Conservation (phyloP, 2,113 vertebrate genomes). For the Corythornis vintsioides region DNA sequence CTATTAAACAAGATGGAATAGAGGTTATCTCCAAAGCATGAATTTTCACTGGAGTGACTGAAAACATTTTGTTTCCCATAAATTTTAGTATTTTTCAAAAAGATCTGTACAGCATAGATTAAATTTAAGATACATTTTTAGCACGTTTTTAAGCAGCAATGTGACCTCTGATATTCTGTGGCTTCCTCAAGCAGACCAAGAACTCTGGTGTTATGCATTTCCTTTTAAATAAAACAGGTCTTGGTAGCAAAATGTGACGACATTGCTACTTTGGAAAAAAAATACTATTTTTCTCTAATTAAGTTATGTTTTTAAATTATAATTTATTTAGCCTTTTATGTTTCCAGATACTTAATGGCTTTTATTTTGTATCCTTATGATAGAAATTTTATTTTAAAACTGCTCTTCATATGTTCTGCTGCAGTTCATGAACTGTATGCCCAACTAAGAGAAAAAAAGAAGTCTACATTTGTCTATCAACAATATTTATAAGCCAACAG, state of each 20-base stretch:
- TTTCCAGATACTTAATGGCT: not conserved
- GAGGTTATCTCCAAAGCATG: not conserved
- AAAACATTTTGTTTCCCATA: not conserved
- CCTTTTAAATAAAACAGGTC: not conserved
- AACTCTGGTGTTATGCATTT: not conserved
- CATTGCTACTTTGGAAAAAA: not conserved
- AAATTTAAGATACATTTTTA: constrained; percentile 6
- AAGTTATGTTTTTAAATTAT: not conserved
- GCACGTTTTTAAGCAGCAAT: not conserved
- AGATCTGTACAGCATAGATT: not conserved
- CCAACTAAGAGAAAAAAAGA: constrained; percentile 52
- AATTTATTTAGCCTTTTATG: not conserved
- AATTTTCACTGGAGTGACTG: not conserved
- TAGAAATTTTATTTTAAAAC: not conserved
- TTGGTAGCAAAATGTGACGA: not conserved
- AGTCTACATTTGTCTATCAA: constrained; percentile 80
- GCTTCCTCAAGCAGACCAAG: not conserved
- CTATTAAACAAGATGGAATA: constrained; percentile 2
- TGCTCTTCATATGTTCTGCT: not conserved
- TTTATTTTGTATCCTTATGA: not conserved
- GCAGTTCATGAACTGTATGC: constrained; percentile 37
- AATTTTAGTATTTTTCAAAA: not conserved
- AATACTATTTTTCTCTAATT: not conserved
- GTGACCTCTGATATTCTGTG: not conserved
- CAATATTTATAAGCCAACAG: constrained; percentile 80